Evolutionary conservation across 2,797 vertebrate species (phyloP).

Genomic region (Myotis findleyi): DNA sequence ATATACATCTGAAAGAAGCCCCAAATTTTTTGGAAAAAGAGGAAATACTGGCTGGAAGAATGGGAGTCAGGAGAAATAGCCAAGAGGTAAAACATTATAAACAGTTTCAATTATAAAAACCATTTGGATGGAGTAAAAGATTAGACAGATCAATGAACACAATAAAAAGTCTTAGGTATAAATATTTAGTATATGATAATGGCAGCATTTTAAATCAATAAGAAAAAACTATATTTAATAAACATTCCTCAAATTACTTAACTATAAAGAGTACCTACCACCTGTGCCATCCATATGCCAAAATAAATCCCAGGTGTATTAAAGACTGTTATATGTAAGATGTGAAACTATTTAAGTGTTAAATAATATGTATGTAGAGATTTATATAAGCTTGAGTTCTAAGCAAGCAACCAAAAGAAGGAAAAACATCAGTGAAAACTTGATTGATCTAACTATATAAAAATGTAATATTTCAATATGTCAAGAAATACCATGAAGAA

Average conservation of each 20-base stretch:
- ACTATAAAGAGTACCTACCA: neutral
- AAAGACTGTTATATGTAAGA: slow-evolving; percentile 30
- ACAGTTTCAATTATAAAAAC: slow-evolving; percentile 55
- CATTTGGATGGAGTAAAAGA: neutral
- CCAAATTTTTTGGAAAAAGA: neutral
- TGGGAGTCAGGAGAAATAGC: slow-evolving; percentile 15
- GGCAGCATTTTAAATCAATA: slow-evolving; percentile 47
- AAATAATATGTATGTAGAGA: slow-evolving; percentile 10
- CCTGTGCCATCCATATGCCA: neutral
- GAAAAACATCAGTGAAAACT: slow-evolving; percentile 49
- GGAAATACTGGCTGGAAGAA: neutral
- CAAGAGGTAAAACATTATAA: slow-evolving; percentile 31
- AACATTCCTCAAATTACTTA: slow-evolving; percentile 24
- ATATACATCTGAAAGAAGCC: slow-evolving; percentile 8
- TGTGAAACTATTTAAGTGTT: slow-evolving; percentile 25
- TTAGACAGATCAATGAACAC: slow-evolving; percentile 43
- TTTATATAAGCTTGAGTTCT: slow-evolving; percentile 43
- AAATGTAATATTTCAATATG: slow-evolving; percentile 71
- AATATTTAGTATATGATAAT: slow-evolving; percentile 56
- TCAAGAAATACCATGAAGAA: slow-evolving; percentile 67
- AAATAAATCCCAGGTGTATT: slow-evolving; percentile 44
- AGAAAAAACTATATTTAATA: slow-evolving; percentile 38
- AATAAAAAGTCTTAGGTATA: slow-evolving; percentile 42
- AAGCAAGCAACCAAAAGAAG: slow-evolving; percentile 38
- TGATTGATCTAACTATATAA: slow-evolving; percentile 64